Percentiles rank a stretch among this genome's conserved stretches.
These are phyloP conservation scores for Illadopsis cleaveri DNA, from an alignment of 2,113 vertebrate genomes.

Conservation along the genomic window DNA sequence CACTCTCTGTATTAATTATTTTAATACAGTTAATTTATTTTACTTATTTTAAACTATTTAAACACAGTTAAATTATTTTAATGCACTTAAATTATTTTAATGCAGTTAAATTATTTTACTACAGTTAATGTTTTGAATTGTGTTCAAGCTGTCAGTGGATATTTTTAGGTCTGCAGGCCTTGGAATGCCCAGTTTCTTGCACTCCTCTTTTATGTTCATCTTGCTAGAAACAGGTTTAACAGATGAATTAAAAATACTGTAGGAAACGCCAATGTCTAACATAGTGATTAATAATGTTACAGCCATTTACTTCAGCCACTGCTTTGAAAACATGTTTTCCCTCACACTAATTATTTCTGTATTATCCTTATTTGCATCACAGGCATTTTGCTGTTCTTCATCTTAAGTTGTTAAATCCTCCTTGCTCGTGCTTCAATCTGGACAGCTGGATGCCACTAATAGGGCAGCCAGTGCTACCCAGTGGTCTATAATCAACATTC, in stretches of 20 bases:
- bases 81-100: background rate
- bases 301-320: background rate
- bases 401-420: slow-evolving; percentile 28
- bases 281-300: background rate
- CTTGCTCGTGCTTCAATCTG: slow-evolving; percentile 21
- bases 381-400: background rate
- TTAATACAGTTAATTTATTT: background rate
- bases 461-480: slow-evolving; percentile 13
- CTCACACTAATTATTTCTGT: slow-evolving; percentile 17
- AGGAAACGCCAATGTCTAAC: background rate
- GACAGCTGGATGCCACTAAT: slow-evolving; percentile 34
- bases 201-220: background rate
- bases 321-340: slow-evolving; percentile 10
- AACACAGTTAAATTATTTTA: background rate
- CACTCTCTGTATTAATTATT: background rate
- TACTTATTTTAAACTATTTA: no score
- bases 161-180: background rate
- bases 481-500: slow-evolving; percentile 29
- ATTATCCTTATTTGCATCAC: slow-evolving; percentile 9
- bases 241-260: background rate
- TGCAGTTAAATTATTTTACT: background rate
- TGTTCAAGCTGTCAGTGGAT: background rate
- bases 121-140: background rate
- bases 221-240: background rate
- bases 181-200: background rate